These are phyloP conservation scores for Poecile montanus DNA, from an alignment of 2,797 vertebrate genomes.

Conservation along the genomic window DNA sequence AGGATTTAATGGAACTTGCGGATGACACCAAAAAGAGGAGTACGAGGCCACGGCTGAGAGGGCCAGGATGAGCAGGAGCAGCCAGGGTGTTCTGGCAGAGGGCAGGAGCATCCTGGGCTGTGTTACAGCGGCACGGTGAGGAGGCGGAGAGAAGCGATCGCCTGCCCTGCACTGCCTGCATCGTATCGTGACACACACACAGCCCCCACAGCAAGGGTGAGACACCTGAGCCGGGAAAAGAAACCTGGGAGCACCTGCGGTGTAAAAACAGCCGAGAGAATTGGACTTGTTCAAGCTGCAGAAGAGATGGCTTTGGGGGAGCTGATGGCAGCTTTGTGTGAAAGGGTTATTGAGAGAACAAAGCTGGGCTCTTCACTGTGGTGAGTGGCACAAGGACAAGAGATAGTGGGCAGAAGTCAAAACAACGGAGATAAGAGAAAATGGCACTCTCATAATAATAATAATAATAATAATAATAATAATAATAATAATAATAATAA, in stretches of 20 bases:
- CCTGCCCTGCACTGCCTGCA: neutral
- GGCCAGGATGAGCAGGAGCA: neutral
- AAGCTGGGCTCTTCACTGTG: neutral
- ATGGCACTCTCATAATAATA: neutral
- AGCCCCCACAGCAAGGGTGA: too few species aligned
- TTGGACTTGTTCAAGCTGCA: rapidly evolving
- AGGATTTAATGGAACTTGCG: neutral
- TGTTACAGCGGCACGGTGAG: constrained; percentile 25
- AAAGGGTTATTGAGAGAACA: neutral
- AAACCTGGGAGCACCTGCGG: too few species aligned
- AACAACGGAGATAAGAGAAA: neutral
- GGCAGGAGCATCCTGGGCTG: neutral
- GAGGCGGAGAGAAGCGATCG: neutral
- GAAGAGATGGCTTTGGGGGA: neutral
- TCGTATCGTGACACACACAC: neutral
- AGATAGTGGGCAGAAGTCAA: neutral
- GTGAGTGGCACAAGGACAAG: neutral
- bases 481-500: neutral
- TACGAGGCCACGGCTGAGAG: too few species aligned
- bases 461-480: neutral
- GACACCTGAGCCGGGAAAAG: too few species aligned
- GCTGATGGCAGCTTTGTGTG: neutral
- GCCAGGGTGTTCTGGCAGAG: neutral
- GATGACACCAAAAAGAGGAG: neutral
- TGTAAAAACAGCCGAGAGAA: neutral